These are phyloP conservation scores for Caenorhabditis wallacei DNA, from an alignment of 2,888 invertebrate species.

Conservation along the genomic window DNA sequence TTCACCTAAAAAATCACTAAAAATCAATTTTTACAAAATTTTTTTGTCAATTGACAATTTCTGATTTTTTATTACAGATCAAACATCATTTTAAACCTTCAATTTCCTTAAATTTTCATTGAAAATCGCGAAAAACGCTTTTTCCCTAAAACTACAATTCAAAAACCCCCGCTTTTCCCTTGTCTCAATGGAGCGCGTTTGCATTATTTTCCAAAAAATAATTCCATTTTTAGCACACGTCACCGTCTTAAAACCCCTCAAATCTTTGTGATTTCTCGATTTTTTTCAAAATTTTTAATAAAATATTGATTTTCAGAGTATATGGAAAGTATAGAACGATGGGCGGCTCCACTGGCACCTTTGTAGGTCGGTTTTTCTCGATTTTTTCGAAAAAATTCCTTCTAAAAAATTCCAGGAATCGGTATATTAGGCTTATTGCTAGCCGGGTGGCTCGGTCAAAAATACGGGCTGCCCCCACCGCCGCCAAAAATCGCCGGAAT, in stretches of 20 bases:
- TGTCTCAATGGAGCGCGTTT: slow-evolving; percentile 32
- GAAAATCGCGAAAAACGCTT: not conserved
- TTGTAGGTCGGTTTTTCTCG: slow-evolving; percentile 45
- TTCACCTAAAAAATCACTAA: too few species aligned
- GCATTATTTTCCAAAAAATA: not conserved
- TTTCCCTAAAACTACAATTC: not conserved
- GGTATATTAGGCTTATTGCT: slow-evolving; percentile 84
- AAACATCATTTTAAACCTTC: not conserved
- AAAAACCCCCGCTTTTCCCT: slow-evolving; percentile 17
- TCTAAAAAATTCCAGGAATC: slow-evolving; percentile 77
- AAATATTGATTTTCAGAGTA: slow-evolving; percentile 33
- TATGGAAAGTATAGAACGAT: slow-evolving; percentile 51
- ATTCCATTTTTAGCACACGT: slow-evolving; percentile 47
- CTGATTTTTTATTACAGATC: not conserved
- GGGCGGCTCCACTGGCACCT: slow-evolving; percentile 45
- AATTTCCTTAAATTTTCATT: too few species aligned
- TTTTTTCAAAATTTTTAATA: not conserved
- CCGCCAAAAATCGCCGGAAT: slow-evolving; percentile 85
- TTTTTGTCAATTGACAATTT: too few species aligned
- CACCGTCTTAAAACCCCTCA: slow-evolving; percentile 24
- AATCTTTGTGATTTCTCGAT: not conserved
- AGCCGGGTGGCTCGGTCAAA: slow-evolving; percentile 85
- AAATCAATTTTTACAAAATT: too few species aligned
- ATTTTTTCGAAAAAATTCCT: slow-evolving; percentile 21
- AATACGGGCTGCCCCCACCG: slow-evolving; percentile 85